phyloP scores from a whole-genome alignment of 2,888 invertebrate species.

The Brenthis daphne region DNA sequence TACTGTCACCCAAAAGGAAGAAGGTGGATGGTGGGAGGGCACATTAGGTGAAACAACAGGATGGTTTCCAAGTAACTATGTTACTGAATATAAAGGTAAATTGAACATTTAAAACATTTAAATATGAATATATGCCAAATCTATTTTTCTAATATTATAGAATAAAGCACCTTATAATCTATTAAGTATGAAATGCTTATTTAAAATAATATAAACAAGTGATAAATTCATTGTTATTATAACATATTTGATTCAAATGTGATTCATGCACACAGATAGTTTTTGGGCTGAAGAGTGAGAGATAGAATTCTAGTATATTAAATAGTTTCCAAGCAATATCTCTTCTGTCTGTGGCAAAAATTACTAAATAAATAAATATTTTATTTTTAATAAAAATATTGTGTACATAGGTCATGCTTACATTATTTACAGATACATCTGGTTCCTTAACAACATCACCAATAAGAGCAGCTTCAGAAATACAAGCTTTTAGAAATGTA shows the following conservation, averaged over 20 bases:
- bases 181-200: too few relatives aligned
- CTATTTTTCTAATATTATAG: too few relatives aligned
- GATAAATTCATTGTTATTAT: too few relatives aligned
- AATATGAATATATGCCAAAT: neutral
- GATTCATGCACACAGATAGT: too few relatives aligned
- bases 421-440: slow-evolving; percentile 65
- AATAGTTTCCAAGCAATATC: too few relatives aligned
- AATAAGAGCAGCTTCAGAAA: slow-evolving; percentile 85
- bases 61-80: slow-evolving; percentile 99
- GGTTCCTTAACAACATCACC: slow-evolving; percentile 84
- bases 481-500: slow-evolving; percentile 90
- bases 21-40: slow-evolving; percentile 99
- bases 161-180: too few relatives aligned
- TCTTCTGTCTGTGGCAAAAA: too few relatives aligned
- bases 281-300: too few relatives aligned
- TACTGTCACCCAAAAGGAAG: slow-evolving; percentile 96
- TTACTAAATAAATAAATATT: neutral
- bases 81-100: slow-evolving; percentile 91
- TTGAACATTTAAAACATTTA: neutral
- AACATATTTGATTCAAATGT: too few relatives aligned
- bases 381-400: neutral
- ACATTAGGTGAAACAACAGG: slow-evolving; percentile 97
- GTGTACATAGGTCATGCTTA: neutral
- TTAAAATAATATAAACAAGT: too few relatives aligned
- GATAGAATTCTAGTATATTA: too few relatives aligned